These are phyloP conservation scores for Pimpla rufipes DNA, from an alignment of 2,888 invertebrate genomes.

Conservation along the genomic window DNA sequence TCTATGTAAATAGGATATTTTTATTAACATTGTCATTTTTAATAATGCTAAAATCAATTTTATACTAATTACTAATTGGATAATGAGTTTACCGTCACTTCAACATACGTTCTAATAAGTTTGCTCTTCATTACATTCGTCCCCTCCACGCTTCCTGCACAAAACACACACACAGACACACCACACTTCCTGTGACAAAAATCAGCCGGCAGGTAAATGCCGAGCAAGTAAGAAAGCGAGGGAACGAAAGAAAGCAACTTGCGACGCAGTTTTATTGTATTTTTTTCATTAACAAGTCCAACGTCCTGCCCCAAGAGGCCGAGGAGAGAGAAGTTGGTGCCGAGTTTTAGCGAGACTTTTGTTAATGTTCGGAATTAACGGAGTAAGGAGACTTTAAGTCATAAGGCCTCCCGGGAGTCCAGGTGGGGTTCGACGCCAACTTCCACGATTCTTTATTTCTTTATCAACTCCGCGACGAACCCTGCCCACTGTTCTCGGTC, in stretches of 20 bases:
- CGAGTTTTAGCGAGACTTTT: constrained; percentile 85
- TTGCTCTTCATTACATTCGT: too few species aligned
- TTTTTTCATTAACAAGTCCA: constrained; percentile 85
- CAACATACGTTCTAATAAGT: neutral
- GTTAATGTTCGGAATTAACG: constrained; percentile 85
- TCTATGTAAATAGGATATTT: neutral
- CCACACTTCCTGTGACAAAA: neutral
- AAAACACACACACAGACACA: too few species aligned
- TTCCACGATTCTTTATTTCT: constrained; percentile 85
- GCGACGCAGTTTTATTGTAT: constrained; percentile 82
- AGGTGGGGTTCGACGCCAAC: constrained; percentile 83
- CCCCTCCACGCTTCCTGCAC: neutral
- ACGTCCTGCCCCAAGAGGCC: constrained; percentile 77
- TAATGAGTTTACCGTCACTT: neutral
- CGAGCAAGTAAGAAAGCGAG: constrained; percentile 38
- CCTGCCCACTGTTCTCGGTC: constrained; percentile 71
- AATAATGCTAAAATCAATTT: neutral
- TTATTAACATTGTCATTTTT: neutral
- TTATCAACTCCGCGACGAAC: constrained; percentile 82
- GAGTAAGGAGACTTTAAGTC: constrained; percentile 85
- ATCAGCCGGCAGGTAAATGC: constrained; percentile 18
- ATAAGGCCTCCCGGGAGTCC: constrained; percentile 83
- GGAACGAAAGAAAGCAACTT: constrained; percentile 57
- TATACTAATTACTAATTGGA: neutral
- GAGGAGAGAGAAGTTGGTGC: constrained; percentile 79